These are phyloP conservation scores for Menura novaehollandiae DNA, from an alignment of 2,113 vertebrate species.

Conservation along the genomic window DNA sequence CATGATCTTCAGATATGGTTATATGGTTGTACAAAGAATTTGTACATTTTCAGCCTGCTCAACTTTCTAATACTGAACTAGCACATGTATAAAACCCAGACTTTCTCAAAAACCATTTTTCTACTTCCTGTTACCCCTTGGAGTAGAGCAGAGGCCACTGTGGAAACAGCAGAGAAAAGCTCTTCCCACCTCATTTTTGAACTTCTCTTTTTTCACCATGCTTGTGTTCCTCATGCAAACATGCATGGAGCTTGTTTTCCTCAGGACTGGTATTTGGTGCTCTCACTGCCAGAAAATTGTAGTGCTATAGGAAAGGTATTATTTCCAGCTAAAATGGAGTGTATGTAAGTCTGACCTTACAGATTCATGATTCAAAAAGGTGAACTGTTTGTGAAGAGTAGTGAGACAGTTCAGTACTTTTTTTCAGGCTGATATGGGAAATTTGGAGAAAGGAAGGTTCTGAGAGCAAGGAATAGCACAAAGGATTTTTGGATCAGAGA, in stretches of 20 bases:
- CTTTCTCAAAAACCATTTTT: neutral
- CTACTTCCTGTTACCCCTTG: neutral
- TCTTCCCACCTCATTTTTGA: neutral
- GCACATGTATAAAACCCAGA: neutral
- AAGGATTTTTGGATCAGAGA: neutral
- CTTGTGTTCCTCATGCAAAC: neutral
- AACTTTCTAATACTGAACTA: neutral
- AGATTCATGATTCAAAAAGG: neutral
- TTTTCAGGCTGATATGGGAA: neutral
- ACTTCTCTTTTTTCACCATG: constrained; percentile 21
- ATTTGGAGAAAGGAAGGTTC: neutral
- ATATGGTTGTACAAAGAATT: neutral
- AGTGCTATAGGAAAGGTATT: neutral
- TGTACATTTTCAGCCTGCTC: neutral
- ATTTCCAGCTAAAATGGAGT: neutral
- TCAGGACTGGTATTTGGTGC: neutral
- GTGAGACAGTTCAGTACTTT: neutral
- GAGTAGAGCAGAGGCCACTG: neutral
- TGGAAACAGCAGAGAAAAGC: neutral
- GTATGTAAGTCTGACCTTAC: neutral
- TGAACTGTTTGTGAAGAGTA: neutral
- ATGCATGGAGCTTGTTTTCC: neutral
- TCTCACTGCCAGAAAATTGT: neutral
- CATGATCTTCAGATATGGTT: neutral
- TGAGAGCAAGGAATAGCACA: neutral